Base-by-base conservation (phyloP, 2,113 vertebrate genomes). In the Rhinichthys klamathensis region DNA sequence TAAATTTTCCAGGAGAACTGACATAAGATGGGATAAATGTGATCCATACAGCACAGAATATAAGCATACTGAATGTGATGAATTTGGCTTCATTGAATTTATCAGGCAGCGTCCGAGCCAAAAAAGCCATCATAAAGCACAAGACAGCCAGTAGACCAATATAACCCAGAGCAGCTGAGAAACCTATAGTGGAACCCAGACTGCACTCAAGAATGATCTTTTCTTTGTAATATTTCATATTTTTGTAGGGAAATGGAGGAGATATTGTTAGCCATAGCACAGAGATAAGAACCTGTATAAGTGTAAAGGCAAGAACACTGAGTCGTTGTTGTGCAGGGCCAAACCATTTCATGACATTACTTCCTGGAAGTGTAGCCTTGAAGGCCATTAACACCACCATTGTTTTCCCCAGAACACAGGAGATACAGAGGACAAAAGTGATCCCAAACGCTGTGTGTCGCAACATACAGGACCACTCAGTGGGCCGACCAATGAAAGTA, bases 291-390 rank as follows among this genome's bases (percentile, higher is more conserved):
- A 70, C 2, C 9, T 70, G 67, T 70, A 70, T 38, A 38, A 70
- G 32, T 38, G 67, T 70, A 70, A 70, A 69, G 7, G 1, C 16
- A 10, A 69, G 65, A 21, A 69, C 65, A 69, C 65, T 69, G 30
- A 69, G 30, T 21, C 30, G 65, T 69, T 69, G 65, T 18, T 69
- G 65, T 69, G 7, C 16, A 21, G 65, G 65, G 16, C 65, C 65
- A 69, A 69, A 69, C 65, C 65, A 69, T 69, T 69, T 69, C 65
- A 69, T 69, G 16, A 69, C 16, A 69, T 69, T 69, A 69, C 65
- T 69, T 69, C 65, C 65, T 35, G 65, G 65, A 69, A 69, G 30
- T 69, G 65, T 69, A 21, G 65, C 7, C 30, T 9, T 69, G 30
- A 69, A 69, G 65, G 65, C 65, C 65, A 69, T 69, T 69, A 69